phyloP scores from a whole-genome alignment of 2,797 vertebrate species.

The Poeciliopsis gracilis region DNA sequence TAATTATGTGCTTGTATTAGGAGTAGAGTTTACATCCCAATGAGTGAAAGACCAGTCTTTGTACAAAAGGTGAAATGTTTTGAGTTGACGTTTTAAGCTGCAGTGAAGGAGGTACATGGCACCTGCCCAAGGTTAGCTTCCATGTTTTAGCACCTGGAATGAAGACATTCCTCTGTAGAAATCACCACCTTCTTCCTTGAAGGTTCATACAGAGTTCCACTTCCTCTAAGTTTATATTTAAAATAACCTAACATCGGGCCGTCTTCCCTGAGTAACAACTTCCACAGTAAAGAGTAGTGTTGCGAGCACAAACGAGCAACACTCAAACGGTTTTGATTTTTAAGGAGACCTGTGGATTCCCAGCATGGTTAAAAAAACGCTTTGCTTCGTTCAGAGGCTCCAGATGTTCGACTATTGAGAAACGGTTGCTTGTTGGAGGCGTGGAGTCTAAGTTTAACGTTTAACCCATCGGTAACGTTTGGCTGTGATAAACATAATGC shows the following conservation, averaged over 20 bases:
- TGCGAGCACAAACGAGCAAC: neutral
- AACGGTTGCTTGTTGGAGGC: no score
- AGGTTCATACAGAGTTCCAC: neutral
- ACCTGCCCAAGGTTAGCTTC: neutral
- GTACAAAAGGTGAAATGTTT: neutral
- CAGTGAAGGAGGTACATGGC: no score
- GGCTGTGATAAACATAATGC: no score
- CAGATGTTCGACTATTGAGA: no score
- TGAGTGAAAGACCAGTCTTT: neutral
- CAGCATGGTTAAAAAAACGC: no score
- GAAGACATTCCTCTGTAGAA: neutral
- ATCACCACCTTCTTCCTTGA: neutral
- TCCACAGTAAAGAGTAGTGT: neutral
- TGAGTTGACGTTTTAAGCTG: neutral
- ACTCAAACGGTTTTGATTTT: neutral
- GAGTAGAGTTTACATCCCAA: neutral
- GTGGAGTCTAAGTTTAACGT: no score
- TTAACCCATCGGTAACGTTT: no score
- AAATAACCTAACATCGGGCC: no score
- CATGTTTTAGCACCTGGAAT: neutral
- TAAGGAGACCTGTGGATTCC: neutral
- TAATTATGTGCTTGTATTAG: neutral
- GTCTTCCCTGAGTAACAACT: neutral
- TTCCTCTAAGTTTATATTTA: neutral
- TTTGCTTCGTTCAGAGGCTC: no score